These are phyloP conservation scores for Arenicola marina DNA, from an alignment of 2,888 invertebrate species.

Conservation along the genomic window DNA sequence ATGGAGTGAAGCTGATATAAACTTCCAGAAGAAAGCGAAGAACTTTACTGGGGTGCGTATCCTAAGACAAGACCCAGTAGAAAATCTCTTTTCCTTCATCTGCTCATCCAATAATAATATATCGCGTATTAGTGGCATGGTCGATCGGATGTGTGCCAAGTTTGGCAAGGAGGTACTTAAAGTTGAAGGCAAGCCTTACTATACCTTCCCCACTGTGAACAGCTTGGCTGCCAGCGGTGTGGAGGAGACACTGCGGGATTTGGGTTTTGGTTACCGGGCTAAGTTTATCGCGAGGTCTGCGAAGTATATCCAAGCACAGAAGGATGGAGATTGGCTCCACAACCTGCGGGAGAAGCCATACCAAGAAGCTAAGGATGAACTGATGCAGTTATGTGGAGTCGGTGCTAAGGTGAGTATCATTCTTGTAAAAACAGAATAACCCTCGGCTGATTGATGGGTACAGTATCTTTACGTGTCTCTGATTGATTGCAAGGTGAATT, in stretches of 20 bases:
- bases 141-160: constrained; percentile 80
- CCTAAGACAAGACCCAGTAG: constrained; percentile 85
- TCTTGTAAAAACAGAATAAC: too few relatives aligned
- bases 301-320: constrained; percentile 68
- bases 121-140: constrained; percentile 83
- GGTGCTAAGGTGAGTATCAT: constrained; percentile 85
- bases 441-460: too few relatives aligned
- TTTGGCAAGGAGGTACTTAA: constrained; percentile 80
- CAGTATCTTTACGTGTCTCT: too few relatives aligned
- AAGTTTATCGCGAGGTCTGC: constrained; percentile 55
- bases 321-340: constrained; percentile 76
- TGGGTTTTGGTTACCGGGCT: constrained; percentile 50
- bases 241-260: constrained; percentile 72
- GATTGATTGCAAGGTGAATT: too few relatives aligned
- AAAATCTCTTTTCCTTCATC: constrained; percentile 93
- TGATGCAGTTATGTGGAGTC: constrained; percentile 83
- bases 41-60: constrained; percentile 82
- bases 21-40: constrained; percentile 73
- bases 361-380: constrained; percentile 72
- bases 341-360: constrained; percentile 70
- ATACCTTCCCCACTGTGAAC: constrained; percentile 75
- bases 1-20: constrained; percentile 77
- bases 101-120: constrained; percentile 98
- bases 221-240: constrained; percentile 65
- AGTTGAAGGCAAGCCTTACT: constrained; percentile 70